Evolutionary conservation across 92 coral and sea anemone species (phyloP).

Genomic region (Actinernus sp.): DNA sequence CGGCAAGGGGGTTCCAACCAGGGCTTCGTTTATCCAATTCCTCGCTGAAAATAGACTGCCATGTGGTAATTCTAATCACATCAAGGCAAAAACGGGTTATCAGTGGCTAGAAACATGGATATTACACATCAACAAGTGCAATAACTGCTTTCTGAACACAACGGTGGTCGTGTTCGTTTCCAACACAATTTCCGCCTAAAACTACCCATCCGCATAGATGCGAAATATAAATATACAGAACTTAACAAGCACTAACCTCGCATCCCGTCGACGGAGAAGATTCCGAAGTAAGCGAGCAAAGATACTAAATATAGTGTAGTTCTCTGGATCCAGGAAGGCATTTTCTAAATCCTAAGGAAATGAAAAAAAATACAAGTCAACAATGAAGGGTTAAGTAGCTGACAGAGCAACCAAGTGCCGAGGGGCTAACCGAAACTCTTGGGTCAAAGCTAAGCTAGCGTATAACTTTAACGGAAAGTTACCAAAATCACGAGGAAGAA

Average conservation of each 20-base stretch:
- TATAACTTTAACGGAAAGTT: conserved; percentile 12
- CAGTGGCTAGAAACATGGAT: conserved; percentile 12
- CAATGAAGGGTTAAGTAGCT: conserved; percentile 29
- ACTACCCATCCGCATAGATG: neutral
- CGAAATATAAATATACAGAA: conserved; percentile 9
- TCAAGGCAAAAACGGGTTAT: conserved; percentile 30
- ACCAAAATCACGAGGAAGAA: conserved; percentile 8
- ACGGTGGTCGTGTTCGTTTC: neutral
- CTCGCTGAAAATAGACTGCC: conserved; percentile 72
- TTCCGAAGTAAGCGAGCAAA: conserved; percentile 66
- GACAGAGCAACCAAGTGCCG: conserved; percentile 9
- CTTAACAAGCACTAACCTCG: conserved; percentile 57
- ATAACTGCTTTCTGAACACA: neutral
- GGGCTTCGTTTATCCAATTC: conserved; percentile 66
- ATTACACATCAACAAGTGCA: conserved; percentile 10
- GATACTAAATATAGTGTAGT: conserved; percentile 66
- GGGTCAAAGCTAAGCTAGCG: conserved; percentile 1
- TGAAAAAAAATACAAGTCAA: conserved; percentile 20
- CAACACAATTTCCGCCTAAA: conserved; percentile 34
- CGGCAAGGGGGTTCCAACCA: conserved; percentile 65
- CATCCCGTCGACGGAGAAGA: conserved; percentile 67
- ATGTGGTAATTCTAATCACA: conserved; percentile 55
- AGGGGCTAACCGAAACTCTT: conserved; percentile 11
- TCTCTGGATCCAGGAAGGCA: conserved; percentile 81
- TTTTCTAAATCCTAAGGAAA: conserved; percentile 77